phyloP scores from a whole-genome alignment of 2,797 vertebrate species.

The Acanthiza pusilla region DNA sequence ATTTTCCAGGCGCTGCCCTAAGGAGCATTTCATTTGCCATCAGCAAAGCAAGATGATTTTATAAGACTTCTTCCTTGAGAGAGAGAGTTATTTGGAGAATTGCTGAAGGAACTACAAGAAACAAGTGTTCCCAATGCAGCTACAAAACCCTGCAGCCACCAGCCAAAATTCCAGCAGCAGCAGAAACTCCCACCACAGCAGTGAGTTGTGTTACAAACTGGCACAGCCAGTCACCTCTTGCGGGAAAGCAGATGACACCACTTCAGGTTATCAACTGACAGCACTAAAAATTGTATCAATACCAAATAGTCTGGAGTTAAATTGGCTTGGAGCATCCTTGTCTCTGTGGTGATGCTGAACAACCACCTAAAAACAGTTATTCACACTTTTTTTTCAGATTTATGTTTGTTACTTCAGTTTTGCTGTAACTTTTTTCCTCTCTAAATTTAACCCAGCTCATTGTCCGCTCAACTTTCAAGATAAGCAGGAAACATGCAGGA shows the following conservation, averaged over 20 bases:
- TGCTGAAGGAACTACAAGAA: neutral
- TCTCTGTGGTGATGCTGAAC: neutral
- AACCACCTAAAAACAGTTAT: neutral
- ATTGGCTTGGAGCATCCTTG: neutral
- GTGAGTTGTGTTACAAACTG: neutral
- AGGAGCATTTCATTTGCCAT: neutral
- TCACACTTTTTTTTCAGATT: neutral
- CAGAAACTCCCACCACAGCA: neutral
- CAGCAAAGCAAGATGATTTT: neutral
- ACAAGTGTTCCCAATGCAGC: fast-evolving
- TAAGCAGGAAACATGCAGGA: neutral
- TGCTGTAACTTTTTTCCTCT: neutral
- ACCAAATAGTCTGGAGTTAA: neutral
- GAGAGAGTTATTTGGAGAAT: neutral
- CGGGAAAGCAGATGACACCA: fast-evolving
- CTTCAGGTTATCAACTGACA: neutral
- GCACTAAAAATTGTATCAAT: neutral
- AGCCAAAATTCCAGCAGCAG: neutral
- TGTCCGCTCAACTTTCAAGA: neutral
- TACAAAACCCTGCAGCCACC: neutral
- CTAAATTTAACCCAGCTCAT: neutral
- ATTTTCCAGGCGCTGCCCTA: neutral
- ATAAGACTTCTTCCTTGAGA: neutral
- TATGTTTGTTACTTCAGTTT: neutral
- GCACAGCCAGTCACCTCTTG: neutral